Evolutionary conservation across 1,140 invertebrate species (phyloP), one percentile per base, ranked within the genome.

Genomic region (Zaprionus nigranus): DNA sequence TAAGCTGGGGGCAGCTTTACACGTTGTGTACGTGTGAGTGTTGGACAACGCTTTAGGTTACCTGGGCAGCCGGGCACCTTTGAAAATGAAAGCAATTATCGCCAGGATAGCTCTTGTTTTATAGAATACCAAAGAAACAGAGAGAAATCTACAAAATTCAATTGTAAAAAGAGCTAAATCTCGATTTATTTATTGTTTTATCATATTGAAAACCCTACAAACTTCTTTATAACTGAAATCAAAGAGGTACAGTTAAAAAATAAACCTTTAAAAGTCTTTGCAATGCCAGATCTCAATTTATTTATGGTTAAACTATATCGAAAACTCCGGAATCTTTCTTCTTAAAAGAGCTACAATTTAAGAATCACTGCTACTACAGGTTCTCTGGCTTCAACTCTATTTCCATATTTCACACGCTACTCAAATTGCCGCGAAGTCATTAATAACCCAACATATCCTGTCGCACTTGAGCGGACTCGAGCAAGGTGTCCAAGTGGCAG

Each of bases 31-130:
- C 40, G 57, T 54, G n/a, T 49, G 53, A 54, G 70, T 65, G 64
- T 15, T 53, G 53, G 46, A 60, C 51, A 66, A 57, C 59, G 66
- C 68, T 77, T 82, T 77, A 60, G 70, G 80, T 88, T 83, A 81
- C 84, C 84, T 73, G 67, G 78, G 61, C 15, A 78, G 56, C 77
- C 28, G 51, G 49, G 30, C n/a, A 56, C 54, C 63, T 79, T 87
- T 82, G 62, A 81, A 72, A 70, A 79, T 66, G 77, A 86, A 81
- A 81, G 70, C 75, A 85, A 81, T 73, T 85, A 85, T 75, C 57
- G 51, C 46, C 40, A 24, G 28, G 40, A 49, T 69, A 43, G 20
- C 36, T 17, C 3, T 34, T 7, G 15, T 5, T 30, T 17, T 43
- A 20, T 17, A 46, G 17, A 17, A 17, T 7, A n/a, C 15, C n/a